phyloP scores from a whole-genome alignment of 2,797 vertebrate species.

The Ctenosaura bakeri region DNA sequence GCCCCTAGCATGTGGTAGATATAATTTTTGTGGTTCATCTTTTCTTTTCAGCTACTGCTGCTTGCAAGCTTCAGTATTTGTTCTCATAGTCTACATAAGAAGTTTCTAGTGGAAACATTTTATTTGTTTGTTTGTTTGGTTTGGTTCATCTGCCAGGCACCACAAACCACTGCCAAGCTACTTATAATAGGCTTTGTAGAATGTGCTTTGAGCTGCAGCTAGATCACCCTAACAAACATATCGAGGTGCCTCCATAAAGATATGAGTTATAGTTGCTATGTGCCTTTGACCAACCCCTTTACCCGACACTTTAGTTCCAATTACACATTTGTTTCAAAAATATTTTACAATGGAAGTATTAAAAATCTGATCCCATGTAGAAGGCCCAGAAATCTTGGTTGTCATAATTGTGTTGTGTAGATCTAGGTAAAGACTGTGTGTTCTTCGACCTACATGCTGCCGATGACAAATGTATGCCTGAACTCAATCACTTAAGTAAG shows the following conservation, averaged over 20 bases:
- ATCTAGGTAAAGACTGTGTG: not conserved
- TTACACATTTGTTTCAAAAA: not conserved
- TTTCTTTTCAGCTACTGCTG: no score
- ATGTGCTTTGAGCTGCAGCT: not conserved
- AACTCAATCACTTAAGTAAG: no score
- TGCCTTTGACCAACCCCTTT: not conserved
- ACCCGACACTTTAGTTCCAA: not conserved
- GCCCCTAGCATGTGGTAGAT: not conserved
- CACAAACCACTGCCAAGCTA: conserved; percentile 8
- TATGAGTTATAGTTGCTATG: not conserved
- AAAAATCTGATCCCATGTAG: not conserved
- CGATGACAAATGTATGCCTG: no score
- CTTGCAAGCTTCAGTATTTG: not conserved
- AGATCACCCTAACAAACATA: not conserved
- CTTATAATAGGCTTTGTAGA: conserved; percentile 6
- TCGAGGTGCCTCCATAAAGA: no score
- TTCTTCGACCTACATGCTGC: not conserved
- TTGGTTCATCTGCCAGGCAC: conserved; percentile 11
- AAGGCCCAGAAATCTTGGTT: not conserved
- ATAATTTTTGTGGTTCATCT: not conserved
- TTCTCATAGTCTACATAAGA: not conserved
- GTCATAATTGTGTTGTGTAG: not conserved
- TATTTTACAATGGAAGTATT: not conserved
- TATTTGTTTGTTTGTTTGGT: not conserved
- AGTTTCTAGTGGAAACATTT: conserved; percentile 8